These are phyloP conservation scores for Lucifuga dentata DNA, from an alignment of 2,113 vertebrate genomes.

Conservation along the genomic window DNA sequence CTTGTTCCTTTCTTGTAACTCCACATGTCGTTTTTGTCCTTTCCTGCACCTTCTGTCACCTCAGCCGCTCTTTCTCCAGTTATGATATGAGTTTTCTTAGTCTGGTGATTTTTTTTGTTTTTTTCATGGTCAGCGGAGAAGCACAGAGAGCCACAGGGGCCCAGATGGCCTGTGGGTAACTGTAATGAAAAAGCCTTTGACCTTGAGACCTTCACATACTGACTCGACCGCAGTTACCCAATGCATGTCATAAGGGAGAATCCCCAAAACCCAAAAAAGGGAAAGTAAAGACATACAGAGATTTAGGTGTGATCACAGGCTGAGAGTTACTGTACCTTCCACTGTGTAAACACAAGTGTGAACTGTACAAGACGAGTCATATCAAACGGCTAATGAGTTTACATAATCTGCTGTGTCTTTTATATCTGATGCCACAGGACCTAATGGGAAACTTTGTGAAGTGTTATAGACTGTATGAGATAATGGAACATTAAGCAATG, in stretches of 20 bases:
- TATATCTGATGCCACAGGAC: conserved; percentile 18
- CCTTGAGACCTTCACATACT: conserved; percentile 77
- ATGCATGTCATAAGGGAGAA: conserved; percentile 33
- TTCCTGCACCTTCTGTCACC: too few species aligned
- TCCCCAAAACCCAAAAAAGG: neutral
- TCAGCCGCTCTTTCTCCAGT: too few species aligned
- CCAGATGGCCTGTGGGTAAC: conserved; percentile 74
- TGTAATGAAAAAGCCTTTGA: conserved; percentile 20
- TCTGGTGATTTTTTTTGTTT: neutral
- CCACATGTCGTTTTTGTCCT: too few species aligned
- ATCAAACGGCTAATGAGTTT: conserved; percentile 36
- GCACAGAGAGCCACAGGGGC: conserved; percentile 38
- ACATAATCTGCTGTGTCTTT: conserved; percentile 39
- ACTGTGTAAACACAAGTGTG: conserved; percentile 1
- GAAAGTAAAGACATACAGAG: too few species aligned
- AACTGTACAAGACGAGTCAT: conserved; percentile 31
- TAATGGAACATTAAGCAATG: conserved; percentile 20
- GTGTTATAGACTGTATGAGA: neutral
- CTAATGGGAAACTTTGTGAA: conserved; percentile 27
- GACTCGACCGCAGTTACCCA: conserved; percentile 24
- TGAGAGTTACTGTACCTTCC: neutral
- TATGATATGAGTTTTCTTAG: conserved; percentile 11
- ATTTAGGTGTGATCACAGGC: conserved; percentile 6
- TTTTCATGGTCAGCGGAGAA: conserved; percentile 36
- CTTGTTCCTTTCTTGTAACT: too few species aligned